Evolutionary conservation across 2,797 vertebrate genomes (phyloP).

Genomic region (Coregonus ussuriensis): DNA sequence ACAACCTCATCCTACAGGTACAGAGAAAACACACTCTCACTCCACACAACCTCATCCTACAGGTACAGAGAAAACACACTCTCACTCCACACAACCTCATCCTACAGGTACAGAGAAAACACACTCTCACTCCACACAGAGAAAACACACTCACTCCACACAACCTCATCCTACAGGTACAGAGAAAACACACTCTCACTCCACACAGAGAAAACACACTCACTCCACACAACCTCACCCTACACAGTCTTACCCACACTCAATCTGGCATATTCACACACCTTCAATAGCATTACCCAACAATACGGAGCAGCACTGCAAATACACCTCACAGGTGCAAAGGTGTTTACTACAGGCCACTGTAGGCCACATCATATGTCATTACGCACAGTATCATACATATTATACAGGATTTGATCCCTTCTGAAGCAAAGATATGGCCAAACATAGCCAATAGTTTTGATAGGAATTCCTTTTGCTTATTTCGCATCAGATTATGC

Average conservation of each 20-base stretch:
- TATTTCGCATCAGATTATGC: not conserved
- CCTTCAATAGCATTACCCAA: not conserved
- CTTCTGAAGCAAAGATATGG: not conserved
- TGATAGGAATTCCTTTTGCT: not conserved
- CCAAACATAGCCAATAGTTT: too few species aligned
- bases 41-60: too few species aligned
- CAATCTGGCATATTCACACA: not conserved
- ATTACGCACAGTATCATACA: not conserved
- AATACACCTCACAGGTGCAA: not conserved
- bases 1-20: too few species aligned
- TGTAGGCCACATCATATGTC: not conserved
- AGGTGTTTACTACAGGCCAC: not conserved
- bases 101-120: slow-evolving; percentile 77
- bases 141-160: slow-evolving; percentile 38
- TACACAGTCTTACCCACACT: too few species aligned
- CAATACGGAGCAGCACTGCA: slow-evolving; percentile 4
- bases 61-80: too few species aligned
- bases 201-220: slow-evolving; percentile 20
- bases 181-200: slow-evolving; percentile 13
- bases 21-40: too few species aligned
- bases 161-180: slow-evolving; percentile 87
- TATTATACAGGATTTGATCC: not conserved
- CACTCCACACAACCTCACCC: slow-evolving; percentile 4
- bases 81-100: slow-evolving; percentile 75
- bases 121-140: slow-evolving; percentile 12